Evolutionary conservation across 1,140 invertebrate species (phyloP).

Genomic region (Caenorhabditis elegans): WBcel235 BX284602.5:6721501-6722000

Average conservation of each 20-base stretch:
- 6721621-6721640: not conserved
- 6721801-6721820: conserved; percentile 96
- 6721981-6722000: not conserved
- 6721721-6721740: no score
- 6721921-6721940: not conserved
- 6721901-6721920: not conserved
- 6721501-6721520: no score
- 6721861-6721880: no score
- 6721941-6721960: not conserved
- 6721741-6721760: no score
- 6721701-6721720: no score
- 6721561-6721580: no score
- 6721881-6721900: not conserved
- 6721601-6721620: not conserved
- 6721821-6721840: conserved; percentile 69
- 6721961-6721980: not conserved
- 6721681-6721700: no score
- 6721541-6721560: no score
- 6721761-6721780: conserved; percentile 86
- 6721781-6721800: conserved; percentile 99
- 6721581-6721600: not conserved
- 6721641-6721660: not conserved
- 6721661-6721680: not conserved
- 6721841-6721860: conserved; percentile 59
- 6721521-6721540: no score